Base-by-base conservation (phyloP, 1,140 invertebrate species). In the Magallana angulata region DNA sequence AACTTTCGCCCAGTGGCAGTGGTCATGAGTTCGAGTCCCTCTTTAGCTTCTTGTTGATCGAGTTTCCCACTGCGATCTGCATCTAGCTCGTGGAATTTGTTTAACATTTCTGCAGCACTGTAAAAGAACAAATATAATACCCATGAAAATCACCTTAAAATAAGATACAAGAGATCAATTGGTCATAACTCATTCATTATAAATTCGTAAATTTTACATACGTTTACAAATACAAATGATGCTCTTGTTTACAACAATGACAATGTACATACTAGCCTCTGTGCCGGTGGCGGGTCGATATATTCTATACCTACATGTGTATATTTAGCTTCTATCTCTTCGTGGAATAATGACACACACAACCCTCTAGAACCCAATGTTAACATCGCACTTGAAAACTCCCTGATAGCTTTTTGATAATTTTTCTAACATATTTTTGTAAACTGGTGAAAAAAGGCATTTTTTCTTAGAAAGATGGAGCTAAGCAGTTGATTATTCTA, bases 21-120 rank as follows among this genome's bases (percentile, higher is more conserved):
- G 58, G 92, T 92, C 68, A 94, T 87, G 24, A 89, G 71, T 81
- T 92, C 90, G 64, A 94, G 89, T 11, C 92, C 93, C n/a, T 89
- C 82, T 48, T 89, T 89, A 1, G 93, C 93, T 80, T 93, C 93
- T 11, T 93, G 90, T 9, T 80, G 82, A 14, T 94, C 93, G 16
- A 94, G 83, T 82, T 93, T 91, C 14, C 93, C 92, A 85, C 92
- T 93, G 12, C 91, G 90, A 76, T 94, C 93, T 36, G 82, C 87
- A 85, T 93, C 93, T 57, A 94, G 82, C 59, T 92, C 92, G 84
- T 92, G 90, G 84, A 93, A 94, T 87, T 91, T 92, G 24, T 89
- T 64, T 7, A 94, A 88, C 24, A 93, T 92, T 68, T 92, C 92
- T 18, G 91, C 89, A 58, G 91, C 92, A 80, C 93, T 94, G 57